phyloP scores from a whole-genome alignment of 2,113 vertebrate species.

The Misgurnus mizolepis region DNA sequence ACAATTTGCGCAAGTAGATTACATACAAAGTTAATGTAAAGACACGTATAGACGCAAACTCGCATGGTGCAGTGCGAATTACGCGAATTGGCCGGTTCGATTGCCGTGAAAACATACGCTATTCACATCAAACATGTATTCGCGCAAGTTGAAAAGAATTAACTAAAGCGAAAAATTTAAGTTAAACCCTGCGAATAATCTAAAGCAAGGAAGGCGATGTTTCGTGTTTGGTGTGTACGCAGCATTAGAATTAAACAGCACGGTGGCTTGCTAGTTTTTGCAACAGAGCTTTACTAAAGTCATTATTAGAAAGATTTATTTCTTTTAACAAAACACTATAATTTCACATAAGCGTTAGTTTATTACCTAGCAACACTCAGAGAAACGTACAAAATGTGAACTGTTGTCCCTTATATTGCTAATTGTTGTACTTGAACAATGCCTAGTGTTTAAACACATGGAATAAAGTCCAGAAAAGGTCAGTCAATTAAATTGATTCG shows the following conservation, averaged over 20 bases:
- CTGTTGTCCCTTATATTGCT: slow-evolving; percentile 76
- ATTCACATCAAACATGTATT: too few species aligned
- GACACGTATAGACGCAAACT: too few species aligned
- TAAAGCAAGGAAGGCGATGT: too few species aligned
- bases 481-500: slow-evolving; percentile 61
- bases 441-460: slow-evolving; percentile 74
- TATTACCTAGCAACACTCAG: slow-evolving; percentile 76
- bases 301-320: slow-evolving; percentile 75
- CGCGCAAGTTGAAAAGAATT: too few species aligned
- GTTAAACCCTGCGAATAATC: too few species aligned
- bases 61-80: too few species aligned
- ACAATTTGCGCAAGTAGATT: too few species aligned
- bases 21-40: too few species aligned
- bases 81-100: too few species aligned
- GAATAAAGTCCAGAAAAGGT: slow-evolving; percentile 70
- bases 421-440: slow-evolving; percentile 79
- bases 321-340: slow-evolving; percentile 61
- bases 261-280: neutral
- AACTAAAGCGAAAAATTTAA: too few species aligned
- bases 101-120: too few species aligned
- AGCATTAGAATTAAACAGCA: neutral
- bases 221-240: too few species aligned
- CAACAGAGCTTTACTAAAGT: slow-evolving; percentile 62
- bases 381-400: slow-evolving; percentile 74
- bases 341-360: slow-evolving; percentile 66